Evolutionary conservation across 2,888 invertebrate species (phyloP), one percentile per base, ranked within the genome.

Genomic region (Neocrepidodera transversa): DNA sequence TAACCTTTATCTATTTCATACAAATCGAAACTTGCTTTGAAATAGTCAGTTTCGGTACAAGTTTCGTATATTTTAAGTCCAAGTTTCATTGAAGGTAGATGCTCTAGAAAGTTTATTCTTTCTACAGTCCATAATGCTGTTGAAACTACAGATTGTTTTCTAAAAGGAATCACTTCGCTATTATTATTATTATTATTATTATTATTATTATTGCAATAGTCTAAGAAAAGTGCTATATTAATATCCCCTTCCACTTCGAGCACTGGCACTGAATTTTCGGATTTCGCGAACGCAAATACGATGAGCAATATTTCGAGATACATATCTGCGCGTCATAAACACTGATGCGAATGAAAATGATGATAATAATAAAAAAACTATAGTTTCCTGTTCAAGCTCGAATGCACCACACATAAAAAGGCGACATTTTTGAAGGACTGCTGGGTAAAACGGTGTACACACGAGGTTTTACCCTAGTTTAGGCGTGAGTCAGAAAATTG

Each of bases 101-200:
- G 52, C 54, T 75, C 67, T 18, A 79, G 63, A 43, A 65, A 68
- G 58, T 79, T 78, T 4, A 79, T 30, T 17, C 77, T 69, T 43
- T 79, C 68, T 1, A 66, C 62, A 1, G 71, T 72, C 79, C 79
- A 80, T 47, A 74, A 66, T 1, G 77, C 76, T 1, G 77, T 71
- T 51, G 74, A 73, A 6, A 74, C 63, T 3, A 74, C 42, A 1
- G 76, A 74, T 58, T 71, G 69, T 40, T 66, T 56, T n/a, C 48
- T 51, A 32, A 64, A 69, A 6, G 66, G 62, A 10, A 63, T 30
- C 16, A 52, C 36, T 11, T 63, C 58, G 28, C 56, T 62, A 18
- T 52, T 40, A n/a, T n/a, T n/a, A n/a, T n/a, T n/a, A n/a, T n/a
- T n/a, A n/a, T n/a, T n/a, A n/a, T n/a, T n/a, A n/a, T n/a, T n/a